Evolutionary conservation across 2,797 vertebrate genomes (phyloP).

Genomic region (Diplodus sargus): DNA sequence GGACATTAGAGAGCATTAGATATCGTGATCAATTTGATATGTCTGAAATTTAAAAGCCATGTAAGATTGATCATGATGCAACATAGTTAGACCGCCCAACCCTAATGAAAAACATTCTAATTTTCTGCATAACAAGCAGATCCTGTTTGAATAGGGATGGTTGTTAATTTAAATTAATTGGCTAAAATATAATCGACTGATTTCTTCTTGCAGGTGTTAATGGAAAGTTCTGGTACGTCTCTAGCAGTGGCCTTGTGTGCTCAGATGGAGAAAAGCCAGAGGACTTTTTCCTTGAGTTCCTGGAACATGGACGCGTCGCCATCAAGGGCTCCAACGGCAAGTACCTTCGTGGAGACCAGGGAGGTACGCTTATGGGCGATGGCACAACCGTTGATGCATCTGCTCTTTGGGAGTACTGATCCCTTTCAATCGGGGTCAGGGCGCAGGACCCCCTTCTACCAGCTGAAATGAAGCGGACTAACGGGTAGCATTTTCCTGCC

Average conservation of each 20-base stretch:
- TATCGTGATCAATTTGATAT: no score
- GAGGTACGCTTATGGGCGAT: constrained; percentile 91
- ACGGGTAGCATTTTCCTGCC: constrained; percentile 53
- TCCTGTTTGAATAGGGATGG: not conserved
- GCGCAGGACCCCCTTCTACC: constrained; percentile 44
- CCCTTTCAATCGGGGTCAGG: constrained; percentile 11
- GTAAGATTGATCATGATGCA: no score
- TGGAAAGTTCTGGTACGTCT: constrained; percentile 93
- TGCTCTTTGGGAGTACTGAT: constrained; percentile 94
- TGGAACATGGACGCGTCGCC: constrained; percentile 90
- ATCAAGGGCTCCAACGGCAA: constrained; percentile 91
- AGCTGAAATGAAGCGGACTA: constrained; percentile 56
- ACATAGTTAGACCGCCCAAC: no score
- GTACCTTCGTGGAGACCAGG: constrained; percentile 94
- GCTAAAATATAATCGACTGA: not conserved
- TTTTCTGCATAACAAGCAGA: no score
- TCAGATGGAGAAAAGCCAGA: constrained; percentile 93
- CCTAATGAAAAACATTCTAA: no score
- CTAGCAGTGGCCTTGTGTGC: constrained; percentile 90
- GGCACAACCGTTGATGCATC: constrained; percentile 82
- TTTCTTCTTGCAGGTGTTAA: constrained; percentile 84
- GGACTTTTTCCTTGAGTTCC: constrained; percentile 95
- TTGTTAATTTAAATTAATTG: constrained; percentile 1
- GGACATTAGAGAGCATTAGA: no score
- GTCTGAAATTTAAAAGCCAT: no score